Percentiles rank a stretch among this genome's conserved stretches.
These are phyloP conservation scores for Apaloderma vittatum DNA, from an alignment of 2,113 vertebrate species.

Conservation along the genomic window DNA sequence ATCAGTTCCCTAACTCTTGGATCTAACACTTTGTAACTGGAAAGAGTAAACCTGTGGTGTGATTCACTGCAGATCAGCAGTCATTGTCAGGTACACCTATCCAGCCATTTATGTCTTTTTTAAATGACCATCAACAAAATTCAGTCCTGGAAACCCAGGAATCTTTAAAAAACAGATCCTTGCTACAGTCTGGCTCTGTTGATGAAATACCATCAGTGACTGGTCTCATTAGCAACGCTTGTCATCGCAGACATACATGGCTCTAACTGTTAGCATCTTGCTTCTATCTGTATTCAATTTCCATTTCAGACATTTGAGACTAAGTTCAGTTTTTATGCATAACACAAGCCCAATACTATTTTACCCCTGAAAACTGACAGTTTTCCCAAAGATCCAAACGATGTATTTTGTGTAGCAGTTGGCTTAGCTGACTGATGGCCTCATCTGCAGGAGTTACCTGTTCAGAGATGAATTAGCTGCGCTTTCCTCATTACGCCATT, in stretches of 20 bases:
- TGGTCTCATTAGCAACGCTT: neutral
- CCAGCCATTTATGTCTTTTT: neutral
- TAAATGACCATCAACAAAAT: neutral
- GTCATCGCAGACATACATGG: neutral
- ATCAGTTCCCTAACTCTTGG: neutral
- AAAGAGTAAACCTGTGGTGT: neutral
- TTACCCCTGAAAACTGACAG: neutral
- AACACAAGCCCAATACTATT: neutral
- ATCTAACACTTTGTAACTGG: neutral
- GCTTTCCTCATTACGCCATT: neutral
- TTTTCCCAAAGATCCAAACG: neutral
- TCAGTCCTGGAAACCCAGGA: neutral
- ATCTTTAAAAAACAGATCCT: neutral
- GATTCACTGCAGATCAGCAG: neutral
- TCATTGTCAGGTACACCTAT: neutral
- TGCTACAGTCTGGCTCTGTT: neutral
- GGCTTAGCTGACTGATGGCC: neutral
- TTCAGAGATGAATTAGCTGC: neutral
- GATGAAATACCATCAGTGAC: neutral
- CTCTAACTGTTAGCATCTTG: neutral
- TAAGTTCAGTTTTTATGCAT: neutral
- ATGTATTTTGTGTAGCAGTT: neutral
- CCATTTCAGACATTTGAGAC: neutral
- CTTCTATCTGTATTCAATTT: neutral
- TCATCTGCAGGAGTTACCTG: neutral